These are phyloP conservation scores for Stercorarius parasiticus DNA, from an alignment of 2,113 vertebrate genomes.

Conservation along the genomic window DNA sequence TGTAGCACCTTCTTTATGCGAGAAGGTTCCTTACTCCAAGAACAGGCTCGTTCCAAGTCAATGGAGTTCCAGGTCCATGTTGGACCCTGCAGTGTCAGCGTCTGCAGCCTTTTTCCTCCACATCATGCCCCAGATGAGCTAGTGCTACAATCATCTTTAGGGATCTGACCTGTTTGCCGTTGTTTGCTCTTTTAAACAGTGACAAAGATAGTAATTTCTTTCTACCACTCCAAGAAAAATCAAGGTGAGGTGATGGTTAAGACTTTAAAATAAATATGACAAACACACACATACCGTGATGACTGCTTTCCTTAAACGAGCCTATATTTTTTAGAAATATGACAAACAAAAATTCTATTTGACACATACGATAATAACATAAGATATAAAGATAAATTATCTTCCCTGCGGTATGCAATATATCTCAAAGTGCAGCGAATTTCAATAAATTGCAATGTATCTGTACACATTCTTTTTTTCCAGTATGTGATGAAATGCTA, in stretches of 20 bases:
- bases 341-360: not conserved
- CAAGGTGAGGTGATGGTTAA: not conserved
- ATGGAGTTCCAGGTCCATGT: too few relatives aligned
- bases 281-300: not conserved
- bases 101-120: fast-evolving
- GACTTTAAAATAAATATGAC: not conserved
- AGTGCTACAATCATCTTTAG: not conserved
- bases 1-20: not conserved
- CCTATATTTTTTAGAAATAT: not conserved
- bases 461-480: not conserved
- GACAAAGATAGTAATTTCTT: not conserved
- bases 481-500: not conserved
- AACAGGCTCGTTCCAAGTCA: not conserved
- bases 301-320: not conserved
- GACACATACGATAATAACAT: not conserved
- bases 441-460: not conserved
- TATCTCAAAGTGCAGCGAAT: not conserved
- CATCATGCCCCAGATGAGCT: fast-evolving
- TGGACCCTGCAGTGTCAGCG: too few relatives aligned
- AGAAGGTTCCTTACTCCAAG: not conserved
- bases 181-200: not conserved
- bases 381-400: constrained; percentile 17
- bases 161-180: not conserved
- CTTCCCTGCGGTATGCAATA: not conserved
- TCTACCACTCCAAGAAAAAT: not conserved